These are phyloP conservation scores for Dolichoris vasculosae DNA, from an alignment of 1,140 invertebrate species.

Conservation along the genomic window DNA sequence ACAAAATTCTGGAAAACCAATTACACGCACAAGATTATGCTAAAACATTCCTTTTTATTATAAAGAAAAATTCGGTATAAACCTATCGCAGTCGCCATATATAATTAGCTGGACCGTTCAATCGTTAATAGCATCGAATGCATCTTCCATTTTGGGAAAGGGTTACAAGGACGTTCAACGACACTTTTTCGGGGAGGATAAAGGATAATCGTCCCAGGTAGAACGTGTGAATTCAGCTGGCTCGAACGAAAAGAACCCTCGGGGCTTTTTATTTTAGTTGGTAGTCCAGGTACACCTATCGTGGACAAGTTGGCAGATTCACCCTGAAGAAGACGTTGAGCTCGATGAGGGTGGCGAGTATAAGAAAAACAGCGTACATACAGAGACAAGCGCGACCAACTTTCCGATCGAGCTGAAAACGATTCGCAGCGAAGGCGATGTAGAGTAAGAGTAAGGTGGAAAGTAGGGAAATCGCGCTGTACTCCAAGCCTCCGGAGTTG, in stretches of 20 bases:
- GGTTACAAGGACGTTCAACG: background rate
- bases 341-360: constrained; percentile 88
- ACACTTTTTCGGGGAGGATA: background rate
- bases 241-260: background rate
- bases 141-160: background rate
- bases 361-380: constrained; percentile 86
- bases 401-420: constrained; percentile 86
- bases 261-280: constrained; percentile 11
- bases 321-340: constrained; percentile 90
- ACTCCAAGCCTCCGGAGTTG: constrained; percentile 87
- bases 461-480: constrained; percentile 86
- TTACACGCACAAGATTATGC: background rate
- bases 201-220: background rate
- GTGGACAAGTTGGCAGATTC: constrained; percentile 85
- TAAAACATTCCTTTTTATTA: background rate
- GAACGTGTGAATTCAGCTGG: background rate
- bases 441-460: constrained; percentile 87
- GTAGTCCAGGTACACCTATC: constrained; percentile 68
- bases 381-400: constrained; percentile 84
- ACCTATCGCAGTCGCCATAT: background rate
- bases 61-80: background rate
- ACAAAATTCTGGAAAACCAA: background rate
- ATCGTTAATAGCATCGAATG: background rate
- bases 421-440: constrained; percentile 83
- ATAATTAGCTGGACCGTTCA: background rate